Percentiles rank a stretch among this genome's conserved stretches.
Conservation (phyloP, 2,113 vertebrate species). For the Corythaixoides concolor region DNA sequence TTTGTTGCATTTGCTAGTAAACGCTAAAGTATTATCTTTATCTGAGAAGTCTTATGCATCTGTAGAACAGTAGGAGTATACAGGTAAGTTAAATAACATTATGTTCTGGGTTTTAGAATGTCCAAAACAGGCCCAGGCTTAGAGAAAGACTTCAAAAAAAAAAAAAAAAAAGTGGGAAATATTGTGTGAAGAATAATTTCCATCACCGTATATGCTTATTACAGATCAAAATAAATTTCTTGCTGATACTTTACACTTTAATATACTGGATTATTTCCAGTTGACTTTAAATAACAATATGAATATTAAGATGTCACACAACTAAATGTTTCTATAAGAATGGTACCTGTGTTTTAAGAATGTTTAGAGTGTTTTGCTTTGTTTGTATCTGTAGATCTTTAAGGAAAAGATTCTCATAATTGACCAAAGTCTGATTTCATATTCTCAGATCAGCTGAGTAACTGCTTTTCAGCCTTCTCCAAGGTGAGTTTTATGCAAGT, state of each 20-base stretch:
- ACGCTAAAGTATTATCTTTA: background rate
- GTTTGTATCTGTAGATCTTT: background rate
- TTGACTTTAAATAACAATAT: background rate
- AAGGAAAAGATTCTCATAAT: background rate
- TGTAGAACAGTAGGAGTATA: background rate
- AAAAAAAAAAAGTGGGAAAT: background rate
- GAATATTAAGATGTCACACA: background rate
- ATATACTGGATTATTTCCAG: background rate
- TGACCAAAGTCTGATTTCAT: slow-evolving; percentile 3
- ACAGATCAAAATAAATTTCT: background rate
- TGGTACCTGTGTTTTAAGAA: background rate
- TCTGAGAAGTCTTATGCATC: background rate
- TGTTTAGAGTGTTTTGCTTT: background rate
- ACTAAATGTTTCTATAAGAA: background rate
- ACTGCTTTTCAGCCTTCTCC: slow-evolving; percentile 7
- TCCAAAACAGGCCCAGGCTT: background rate
- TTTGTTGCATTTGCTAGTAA: background rate
- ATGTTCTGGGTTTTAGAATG: background rate
- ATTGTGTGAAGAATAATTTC: background rate
- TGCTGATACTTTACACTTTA: background rate
- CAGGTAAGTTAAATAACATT: background rate
- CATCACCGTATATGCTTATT: background rate
- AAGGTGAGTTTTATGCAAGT: slow-evolving; percentile 26
- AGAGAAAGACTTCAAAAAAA: background rate
- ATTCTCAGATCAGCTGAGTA: slow-evolving; percentile 11